A percentile compares a stretch with the other conserved stretches of the same genome.
phyloP scores from a whole-genome alignment of 2,888 invertebrate species.

The Sinelater perroti region DNA sequence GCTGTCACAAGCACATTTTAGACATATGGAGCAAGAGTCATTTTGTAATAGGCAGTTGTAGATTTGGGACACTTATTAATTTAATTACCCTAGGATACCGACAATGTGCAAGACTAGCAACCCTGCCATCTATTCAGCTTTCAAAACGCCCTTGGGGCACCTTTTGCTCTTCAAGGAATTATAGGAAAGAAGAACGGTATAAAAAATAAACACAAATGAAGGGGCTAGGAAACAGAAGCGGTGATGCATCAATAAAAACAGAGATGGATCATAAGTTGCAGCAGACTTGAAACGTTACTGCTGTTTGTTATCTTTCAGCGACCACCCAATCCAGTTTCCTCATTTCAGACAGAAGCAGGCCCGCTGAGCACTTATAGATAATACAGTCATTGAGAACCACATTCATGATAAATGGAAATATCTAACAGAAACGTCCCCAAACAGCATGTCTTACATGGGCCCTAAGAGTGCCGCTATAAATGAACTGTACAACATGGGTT shows the following conservation, averaged over 20 bases:
- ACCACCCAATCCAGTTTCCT: conserved; percentile 79
- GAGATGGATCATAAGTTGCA: conserved; percentile 74
- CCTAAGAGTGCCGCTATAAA: conserved; percentile 64
- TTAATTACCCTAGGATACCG: too few relatives aligned
- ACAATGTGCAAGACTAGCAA: too few relatives aligned
- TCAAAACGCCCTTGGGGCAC: too few relatives aligned
- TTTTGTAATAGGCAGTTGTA: too few relatives aligned
- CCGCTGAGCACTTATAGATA: conserved; percentile 90
- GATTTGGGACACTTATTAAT: too few relatives aligned
- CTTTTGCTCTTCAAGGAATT: too few relatives aligned
- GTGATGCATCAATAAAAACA: conserved; percentile 68
- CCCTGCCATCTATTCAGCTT: too few relatives aligned
- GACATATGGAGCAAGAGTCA: too few relatives aligned
- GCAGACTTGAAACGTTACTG: conserved; percentile 88
- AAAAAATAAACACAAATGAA: conserved; percentile 80
- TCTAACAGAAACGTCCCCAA: conserved; percentile 65
- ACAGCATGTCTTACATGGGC: conserved; percentile 61
- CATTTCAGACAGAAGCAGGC: conserved; percentile 75
- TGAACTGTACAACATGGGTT: conserved; percentile 66
- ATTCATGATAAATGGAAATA: conserved; percentile 90
- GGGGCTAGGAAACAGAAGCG: conserved; percentile 77
- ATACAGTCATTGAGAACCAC: conserved; percentile 86
- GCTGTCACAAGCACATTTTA: too few relatives aligned
- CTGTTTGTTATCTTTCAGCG: conserved; percentile 92
- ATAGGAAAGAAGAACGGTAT: too few relatives aligned